Evolutionary conservation across 2,113 vertebrate genomes (phyloP), one percentile per base, ranked within the genome.

Genomic region (Myotis brandtii): DNA sequence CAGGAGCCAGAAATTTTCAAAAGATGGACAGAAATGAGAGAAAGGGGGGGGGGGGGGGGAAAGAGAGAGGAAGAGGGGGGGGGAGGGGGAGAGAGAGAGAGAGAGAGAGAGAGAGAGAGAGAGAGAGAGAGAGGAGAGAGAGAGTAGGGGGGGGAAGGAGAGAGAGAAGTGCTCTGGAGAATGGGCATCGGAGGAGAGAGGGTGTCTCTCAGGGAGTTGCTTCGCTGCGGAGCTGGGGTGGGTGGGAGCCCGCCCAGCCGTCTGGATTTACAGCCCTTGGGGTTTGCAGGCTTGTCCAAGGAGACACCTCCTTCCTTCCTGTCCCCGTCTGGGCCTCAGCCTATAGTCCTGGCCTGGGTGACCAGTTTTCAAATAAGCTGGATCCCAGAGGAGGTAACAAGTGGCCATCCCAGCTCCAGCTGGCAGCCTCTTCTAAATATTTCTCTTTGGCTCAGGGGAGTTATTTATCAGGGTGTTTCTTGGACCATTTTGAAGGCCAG

Each of bases 281-380:
- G 86, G 25, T 40, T 67, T 46, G 25, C 59, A 76, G 48, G 48
- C 66, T 66, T 32, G 69, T 83, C 64, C 93, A 64, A 50, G 85
- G 37, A 56, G 96, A n/a, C 0, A 10, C 81, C 62, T 56, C 43
- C 85, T 18, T 66, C 91, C 85, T 84, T 67, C 75, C 59, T 76
- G 14, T 32, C 32, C 69, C 54, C 0, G 5, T 37, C 82, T 73
- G 72, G 83, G 89, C 37, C 30, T 80, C 86, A 90, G 96, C 84
- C 73, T 73, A 6, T 8, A 21, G 72, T n/a, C 93, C 56, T 23
- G 9, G 76, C 16, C 40, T 48, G 76, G 76, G 32, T n/a, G 81
- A 80, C 3, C 69, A 83, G 54, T 62, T 96, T 95, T 80, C 95
- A 87, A 93, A 94, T 40, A 81, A 67, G 75, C 81, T 17, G 16